Base-by-base conservation (phyloP, 2,888 invertebrate genomes). In the Entomobrya multifasciata region DNA sequence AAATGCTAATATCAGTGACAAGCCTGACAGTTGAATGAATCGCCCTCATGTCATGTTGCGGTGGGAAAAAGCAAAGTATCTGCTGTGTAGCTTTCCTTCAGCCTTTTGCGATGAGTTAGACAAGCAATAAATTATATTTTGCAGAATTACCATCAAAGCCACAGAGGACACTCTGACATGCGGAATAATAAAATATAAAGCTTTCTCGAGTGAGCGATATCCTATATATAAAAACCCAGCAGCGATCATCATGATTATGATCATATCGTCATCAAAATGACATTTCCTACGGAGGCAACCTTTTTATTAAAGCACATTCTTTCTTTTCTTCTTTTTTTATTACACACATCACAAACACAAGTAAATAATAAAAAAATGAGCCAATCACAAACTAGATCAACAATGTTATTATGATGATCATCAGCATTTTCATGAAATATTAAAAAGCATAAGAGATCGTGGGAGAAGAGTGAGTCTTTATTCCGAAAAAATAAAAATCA, bases 51-150 rank as follows among this genome's bases (percentile, higher is more conserved):
- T 57, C 85, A 80, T 27, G 77, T 57, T 60, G 70, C 30, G 70
- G 70, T 72, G 70, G 49, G 70, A 49, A 55, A 36, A 76, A 76
- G 55, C 36, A 76, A 30, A 76, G 52, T 52, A 8, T 36, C 36
- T 36, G 36, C 36, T 36, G 8, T 36, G 8, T 36, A 36, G 36
- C 36, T 36, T 36, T 36, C 8, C 36, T 8, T 36, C 36, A 4
- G 4, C 36, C 27, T 47, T 15, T 55, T 55, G 52, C 70, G 1
- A 49, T 52, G 36, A 76, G 55, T 76, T 76, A 55, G 76, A 79
- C 65, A 79, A 79, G 79, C 67, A 79, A 67, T 67, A 79, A 79
- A 79, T 79, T 79, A 79, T 49, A 49, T 79, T 77, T 77, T 77
- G 70, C 70, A 25, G 25, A 72, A 72, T 20, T 47, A 47, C 47